Conservation (phyloP, 35 echinoderm and acorn worm genomes). For the Diadema setosum region DNA sequence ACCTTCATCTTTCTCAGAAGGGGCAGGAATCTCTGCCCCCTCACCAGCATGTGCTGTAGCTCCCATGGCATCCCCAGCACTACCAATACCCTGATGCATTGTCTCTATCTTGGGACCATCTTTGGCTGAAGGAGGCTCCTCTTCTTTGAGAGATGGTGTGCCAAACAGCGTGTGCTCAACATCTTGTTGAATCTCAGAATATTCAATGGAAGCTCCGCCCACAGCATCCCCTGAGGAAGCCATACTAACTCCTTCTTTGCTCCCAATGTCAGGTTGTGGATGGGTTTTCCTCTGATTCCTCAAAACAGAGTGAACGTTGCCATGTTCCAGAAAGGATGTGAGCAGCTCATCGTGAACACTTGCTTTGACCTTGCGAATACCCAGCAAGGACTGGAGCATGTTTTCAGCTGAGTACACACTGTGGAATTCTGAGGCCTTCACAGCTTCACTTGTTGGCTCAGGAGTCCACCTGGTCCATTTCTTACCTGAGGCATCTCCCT, state of each 20-base stretch:
- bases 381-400: constrained; percentile 52
- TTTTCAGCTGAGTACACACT: constrained; percentile 52
- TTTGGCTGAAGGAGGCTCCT: background rate
- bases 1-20: background rate
- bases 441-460: background rate
- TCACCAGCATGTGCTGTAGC: background rate
- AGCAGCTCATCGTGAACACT: constrained; percentile 53
- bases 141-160: background rate
- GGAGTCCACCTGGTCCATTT: background rate
- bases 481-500: background rate
- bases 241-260: too few relatives aligned
- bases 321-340: constrained; percentile 26
- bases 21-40: background rate
- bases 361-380: constrained; percentile 42
- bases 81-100: background rate
- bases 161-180: background rate
- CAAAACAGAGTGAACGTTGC: background rate
- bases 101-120: background rate
- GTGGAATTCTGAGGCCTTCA: constrained; percentile 38
- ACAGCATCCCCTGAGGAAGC: too few relatives aligned
- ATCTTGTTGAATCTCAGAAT: too few relatives aligned
- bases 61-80: background rate
- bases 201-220: background rate
- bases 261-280: background rate
- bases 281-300: background rate